Conservation (phyloP, 2,113 vertebrate genomes). For the Sylvia atricapilla region DNA sequence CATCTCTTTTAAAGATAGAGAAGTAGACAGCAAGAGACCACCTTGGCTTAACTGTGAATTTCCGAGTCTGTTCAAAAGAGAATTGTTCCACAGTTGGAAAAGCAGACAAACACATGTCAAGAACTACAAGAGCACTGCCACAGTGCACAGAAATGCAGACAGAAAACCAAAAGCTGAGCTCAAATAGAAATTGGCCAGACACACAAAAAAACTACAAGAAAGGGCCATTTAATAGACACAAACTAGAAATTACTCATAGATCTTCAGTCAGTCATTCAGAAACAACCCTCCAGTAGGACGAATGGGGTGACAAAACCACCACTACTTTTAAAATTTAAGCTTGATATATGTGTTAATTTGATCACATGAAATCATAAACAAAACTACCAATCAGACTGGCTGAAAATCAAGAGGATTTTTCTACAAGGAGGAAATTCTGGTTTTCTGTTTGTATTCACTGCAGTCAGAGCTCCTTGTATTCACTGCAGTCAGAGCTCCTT, state of each 20-base stretch:
- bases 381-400: background rate
- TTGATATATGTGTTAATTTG: background rate
- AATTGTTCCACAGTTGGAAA: fast-evolving
- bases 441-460: background rate
- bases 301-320: background rate
- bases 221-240: background rate
- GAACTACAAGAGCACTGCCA: background rate
- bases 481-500: background rate
- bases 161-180: background rate
- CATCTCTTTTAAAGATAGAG: background rate
- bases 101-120: background rate
- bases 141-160: background rate
- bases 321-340: background rate
- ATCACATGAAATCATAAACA: background rate
- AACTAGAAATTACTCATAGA: background rate
- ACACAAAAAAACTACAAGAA: background rate
- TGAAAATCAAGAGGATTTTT: background rate
- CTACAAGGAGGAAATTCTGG: background rate
- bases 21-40: background rate
- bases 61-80: background rate
- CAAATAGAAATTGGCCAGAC: background rate
- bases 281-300: background rate
- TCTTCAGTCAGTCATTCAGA: background rate
- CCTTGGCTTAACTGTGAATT: background rate
- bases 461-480: background rate